Evolutionary conservation across 2,113 vertebrate species (phyloP), one percentile per base, ranked within the genome.

Genomic region (Deroptyus accipitrinus): DNA sequence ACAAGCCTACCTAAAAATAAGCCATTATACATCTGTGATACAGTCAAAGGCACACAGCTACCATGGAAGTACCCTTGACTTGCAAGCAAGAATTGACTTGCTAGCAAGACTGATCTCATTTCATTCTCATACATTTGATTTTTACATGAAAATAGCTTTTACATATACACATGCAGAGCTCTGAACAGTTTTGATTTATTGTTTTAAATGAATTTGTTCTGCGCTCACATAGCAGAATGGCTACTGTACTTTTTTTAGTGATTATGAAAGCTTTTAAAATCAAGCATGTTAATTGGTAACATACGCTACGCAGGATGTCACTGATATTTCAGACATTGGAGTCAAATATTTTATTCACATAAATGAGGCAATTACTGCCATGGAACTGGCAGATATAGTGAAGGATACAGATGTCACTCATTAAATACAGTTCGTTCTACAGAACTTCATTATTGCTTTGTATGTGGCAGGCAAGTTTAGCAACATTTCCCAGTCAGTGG

Each of bases 311-410:
- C 59, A 69, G 80, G 44, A 72, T 77, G 72, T 86, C 84, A 89
- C 44, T 61, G 30, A 78, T 72, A 57, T 23, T 76, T 84, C 55
- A 92, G 55, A 82, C 55, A 73, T 55, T 31, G 78, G n/a, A 91
- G 55, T 74, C 30, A 94, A 94, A 91, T 25, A 51, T 55, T 96
- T 91, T 76, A 20, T 94, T 72, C 83, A 75, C 35, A 70, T 39
- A 73, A 91, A 79, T 64, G 48, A 78, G 46, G 61, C 37, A 82
- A 75, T 72, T 92, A 84, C 49, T 86, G 46, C 41, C 41, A 48
- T 23, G 31, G 64, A 92, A 30, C 74, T 86, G 42, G 55, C 23
- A 68, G 82, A 87, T 61, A 63, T 4, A 67, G 14, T 42, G 39
- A 83, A 85, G 52, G 62, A 83, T 54, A 35, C 67, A 90, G 69